Conservation (phyloP, 2,888 invertebrate genomes). For the Perdita meconis region DNA sequence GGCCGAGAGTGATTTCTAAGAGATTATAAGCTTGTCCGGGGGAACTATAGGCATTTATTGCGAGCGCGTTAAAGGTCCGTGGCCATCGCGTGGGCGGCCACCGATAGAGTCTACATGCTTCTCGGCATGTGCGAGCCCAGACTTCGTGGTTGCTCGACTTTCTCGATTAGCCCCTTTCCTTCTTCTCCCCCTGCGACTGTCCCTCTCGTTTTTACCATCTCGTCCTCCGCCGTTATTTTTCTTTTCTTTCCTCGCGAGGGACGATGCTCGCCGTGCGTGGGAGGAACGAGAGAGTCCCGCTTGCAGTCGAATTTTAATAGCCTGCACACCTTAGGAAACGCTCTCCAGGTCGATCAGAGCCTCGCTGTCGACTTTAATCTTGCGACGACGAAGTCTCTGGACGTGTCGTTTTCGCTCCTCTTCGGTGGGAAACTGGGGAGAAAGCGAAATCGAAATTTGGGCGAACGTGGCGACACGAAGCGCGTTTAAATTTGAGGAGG, state of each 20-base stretch:
- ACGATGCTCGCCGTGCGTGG: constrained; percentile 69
- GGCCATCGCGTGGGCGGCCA: constrained; percentile 73
- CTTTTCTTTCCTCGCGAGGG: constrained; percentile 27
- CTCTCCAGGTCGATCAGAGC: constrained; percentile 18
- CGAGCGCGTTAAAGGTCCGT: constrained; percentile 62
- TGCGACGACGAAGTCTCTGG: neutral
- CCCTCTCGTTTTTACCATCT: constrained; percentile 57
- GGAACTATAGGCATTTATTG: constrained; percentile 55
- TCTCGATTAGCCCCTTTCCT: constrained; percentile 70
- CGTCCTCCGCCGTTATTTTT: constrained; percentile 42
- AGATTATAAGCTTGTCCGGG: constrained; percentile 57
- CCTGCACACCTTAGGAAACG: constrained; percentile 39
- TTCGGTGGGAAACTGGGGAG: neutral
- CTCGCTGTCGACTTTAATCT: constrained; percentile 26
- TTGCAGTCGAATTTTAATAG: constrained; percentile 67
- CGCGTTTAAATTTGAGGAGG: neutral
- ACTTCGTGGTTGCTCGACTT: constrained; percentile 78
- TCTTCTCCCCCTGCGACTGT: constrained; percentile 42
- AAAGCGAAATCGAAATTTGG: neutral
- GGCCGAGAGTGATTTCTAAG: constrained; percentile 44
- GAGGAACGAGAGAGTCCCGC: constrained; percentile 64
- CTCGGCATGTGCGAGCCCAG: constrained; percentile 68
- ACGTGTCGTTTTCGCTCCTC: neutral
- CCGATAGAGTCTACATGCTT: constrained; percentile 79
- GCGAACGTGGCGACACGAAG: neutral